phyloP scores from a whole-genome alignment of 2,113 vertebrate genomes.

The Procavia capensis region DNA sequence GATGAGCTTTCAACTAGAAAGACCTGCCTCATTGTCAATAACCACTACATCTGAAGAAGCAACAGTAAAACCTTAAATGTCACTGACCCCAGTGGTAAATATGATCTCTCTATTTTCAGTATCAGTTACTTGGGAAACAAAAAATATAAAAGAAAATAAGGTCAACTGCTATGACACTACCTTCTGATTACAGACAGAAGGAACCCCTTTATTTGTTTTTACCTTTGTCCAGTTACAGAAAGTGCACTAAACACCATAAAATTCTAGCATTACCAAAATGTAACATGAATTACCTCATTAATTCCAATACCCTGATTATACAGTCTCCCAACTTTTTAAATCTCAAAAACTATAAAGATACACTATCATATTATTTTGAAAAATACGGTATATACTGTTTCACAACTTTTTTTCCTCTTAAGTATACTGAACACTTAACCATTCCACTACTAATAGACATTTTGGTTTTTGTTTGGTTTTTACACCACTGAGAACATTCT shows the following conservation, averaged over 20 bases:
- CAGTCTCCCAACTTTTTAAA: not conserved
- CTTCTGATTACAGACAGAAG: not conserved
- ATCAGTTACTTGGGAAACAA: not conserved
- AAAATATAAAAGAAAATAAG: not conserved
- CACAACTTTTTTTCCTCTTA: not conserved
- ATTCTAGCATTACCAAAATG: not conserved
- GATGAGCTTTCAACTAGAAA: not conserved
- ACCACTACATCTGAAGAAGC: not conserved
- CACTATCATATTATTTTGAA: not conserved
- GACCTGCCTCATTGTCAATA: slow-evolving; percentile 7
- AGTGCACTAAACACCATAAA: not conserved
- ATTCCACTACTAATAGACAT: not conserved
- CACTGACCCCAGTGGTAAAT: not conserved
- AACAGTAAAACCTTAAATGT: slow-evolving; percentile 45
- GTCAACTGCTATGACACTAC: not conserved
- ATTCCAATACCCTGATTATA: not conserved
- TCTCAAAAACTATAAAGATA: not conserved
- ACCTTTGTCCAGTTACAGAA: slow-evolving; percentile 15
- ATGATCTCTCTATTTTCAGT: not conserved
- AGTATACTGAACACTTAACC: not conserved
- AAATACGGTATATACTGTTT: not conserved
- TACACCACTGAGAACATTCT: not conserved
- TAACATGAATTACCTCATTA: not conserved
- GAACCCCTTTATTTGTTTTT: not conserved
- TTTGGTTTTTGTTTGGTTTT: not conserved